Evolutionary conservation across 2,797 vertebrate species (phyloP), one percentile per base, ranked within the genome.

Genomic region (Taenioides sp.): DNA sequence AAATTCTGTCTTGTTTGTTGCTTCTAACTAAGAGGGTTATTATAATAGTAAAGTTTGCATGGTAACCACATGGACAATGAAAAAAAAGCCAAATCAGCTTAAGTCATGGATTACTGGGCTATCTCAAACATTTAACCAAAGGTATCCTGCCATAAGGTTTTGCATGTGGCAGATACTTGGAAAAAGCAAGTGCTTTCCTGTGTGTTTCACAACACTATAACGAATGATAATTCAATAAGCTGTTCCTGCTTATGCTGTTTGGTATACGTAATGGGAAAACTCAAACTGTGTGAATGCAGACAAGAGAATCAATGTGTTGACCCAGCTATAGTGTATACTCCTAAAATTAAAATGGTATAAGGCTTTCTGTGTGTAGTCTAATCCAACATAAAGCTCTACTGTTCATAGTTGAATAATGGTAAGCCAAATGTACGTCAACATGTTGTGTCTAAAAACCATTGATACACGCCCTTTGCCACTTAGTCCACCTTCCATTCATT

Each of bases 1-100:
- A 65, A 18, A 61, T 75, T 84, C 73, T 80, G 78, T 75, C 78
- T 87, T 81, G 81, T 78, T 88, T 88, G 71, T 71, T 86, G 84
- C 76, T 86, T 76, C 28, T 74, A 64, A 73, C 60, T 20, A 59
- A 23, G 65, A 73, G 63, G 68, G 61, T 61, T 57, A 43, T 31
- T 27, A 78, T n/a, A 54, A 28, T 77, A 22, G 11, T 3, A 20
- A 12, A 62, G 11, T 50, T 22, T 85, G 91, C 86, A 85, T 87
- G 89, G 18, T 20, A 69, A 59, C 47, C 62, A 63, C 49, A 67
- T 28, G 37, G 62, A 28, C 43, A 79, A 67, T 70, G 2, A 7
- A 0, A n/a, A 14, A n/a, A n/a, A 11, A 12, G 22, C 10, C 22
- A 23, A 23, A 55, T 1, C 4, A 50, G 1, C 5, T 25, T 49